These are phyloP conservation scores for Acleris emargana DNA, from an alignment of 2,888 invertebrate genomes.

Conservation along the genomic window DNA sequence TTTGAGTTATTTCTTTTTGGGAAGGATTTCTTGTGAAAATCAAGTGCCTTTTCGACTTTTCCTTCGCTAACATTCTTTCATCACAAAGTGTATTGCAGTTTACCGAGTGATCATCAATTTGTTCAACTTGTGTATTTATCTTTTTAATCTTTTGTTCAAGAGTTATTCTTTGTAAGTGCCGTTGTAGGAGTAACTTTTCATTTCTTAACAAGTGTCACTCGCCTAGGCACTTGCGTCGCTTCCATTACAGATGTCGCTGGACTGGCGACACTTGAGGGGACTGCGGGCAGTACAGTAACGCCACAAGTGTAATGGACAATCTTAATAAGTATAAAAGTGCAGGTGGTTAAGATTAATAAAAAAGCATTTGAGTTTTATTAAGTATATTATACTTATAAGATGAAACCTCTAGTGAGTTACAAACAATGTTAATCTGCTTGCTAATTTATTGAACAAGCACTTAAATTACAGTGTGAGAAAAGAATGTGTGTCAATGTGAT, in stretches of 20 bases:
- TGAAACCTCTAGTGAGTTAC: no score
- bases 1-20: no score
- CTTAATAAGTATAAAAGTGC: conserved; percentile 4
- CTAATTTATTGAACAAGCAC: no score
- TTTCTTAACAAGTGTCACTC: conserved; percentile 19
- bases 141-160: conserved; percentile 13
- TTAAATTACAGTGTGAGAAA: not conserved
- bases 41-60: not conserved
- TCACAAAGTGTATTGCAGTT: conserved; percentile 11
- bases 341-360: conserved; percentile 13
- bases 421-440: no score
- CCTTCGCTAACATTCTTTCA: not conserved
- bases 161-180: conserved; percentile 3
- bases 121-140: conserved; percentile 1
- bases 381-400: no score
- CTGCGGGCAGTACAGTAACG: not conserved
- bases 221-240: conserved; percentile 15
- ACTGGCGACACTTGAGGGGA: not conserved
- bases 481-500: conserved; percentile 7
- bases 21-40: no score
- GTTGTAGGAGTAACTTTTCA: conserved; percentile 6
- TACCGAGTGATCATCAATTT: conserved; percentile 6
- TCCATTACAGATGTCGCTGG: conserved; percentile 19
- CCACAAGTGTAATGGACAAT: conserved; percentile 21
- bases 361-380: not conserved